A percentile compares a stretch with the other conserved stretches of the same genome.
Conservation (phyloP, 2,113 vertebrate species). For the Lates calcarifer region DNA sequence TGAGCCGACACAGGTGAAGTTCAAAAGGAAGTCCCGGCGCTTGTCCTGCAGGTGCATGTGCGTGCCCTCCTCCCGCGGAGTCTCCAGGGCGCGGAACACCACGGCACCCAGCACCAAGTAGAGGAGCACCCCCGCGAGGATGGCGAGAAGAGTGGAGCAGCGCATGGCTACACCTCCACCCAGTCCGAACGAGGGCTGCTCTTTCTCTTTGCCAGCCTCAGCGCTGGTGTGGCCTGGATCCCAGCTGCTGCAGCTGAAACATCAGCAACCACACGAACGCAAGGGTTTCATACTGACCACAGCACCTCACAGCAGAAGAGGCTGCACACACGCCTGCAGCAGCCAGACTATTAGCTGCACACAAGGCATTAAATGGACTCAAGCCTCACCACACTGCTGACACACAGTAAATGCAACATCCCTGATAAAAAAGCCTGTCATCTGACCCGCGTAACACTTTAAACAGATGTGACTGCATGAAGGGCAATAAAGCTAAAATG, state of each 20-base stretch:
- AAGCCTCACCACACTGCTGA: slow-evolving; percentile 56
- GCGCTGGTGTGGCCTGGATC: slow-evolving; percentile 49
- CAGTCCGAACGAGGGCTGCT: slow-evolving; percentile 57
- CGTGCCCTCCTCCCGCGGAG: slow-evolving; percentile 81
- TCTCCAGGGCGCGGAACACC: slow-evolving; percentile 89
- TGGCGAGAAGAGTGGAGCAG: slow-evolving; percentile 86
- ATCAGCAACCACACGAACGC: slow-evolving; percentile 51
- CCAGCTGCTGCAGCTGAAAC: slow-evolving; percentile 75
- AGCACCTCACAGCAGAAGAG: not conserved
- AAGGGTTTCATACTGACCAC: slow-evolving; percentile 34
- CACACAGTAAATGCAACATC: slow-evolving; percentile 48
- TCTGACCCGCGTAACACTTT: not conserved
- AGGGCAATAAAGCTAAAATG: not conserved
- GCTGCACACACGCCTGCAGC: slow-evolving; percentile 18
- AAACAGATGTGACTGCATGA: not conserved
- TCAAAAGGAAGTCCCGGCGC: slow-evolving; percentile 82
- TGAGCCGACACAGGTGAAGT: slow-evolving; percentile 84
- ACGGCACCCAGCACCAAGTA: slow-evolving; percentile 91
- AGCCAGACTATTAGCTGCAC: slow-evolving; percentile 40
- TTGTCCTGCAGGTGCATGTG: slow-evolving; percentile 74
- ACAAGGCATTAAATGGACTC: slow-evolving; percentile 57
- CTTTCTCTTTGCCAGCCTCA: slow-evolving; percentile 52
- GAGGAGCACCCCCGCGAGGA: slow-evolving; percentile 87
- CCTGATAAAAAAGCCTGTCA: slow-evolving; percentile 6
- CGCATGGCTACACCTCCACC: slow-evolving; percentile 83